phyloP scores from a whole-genome alignment of 53 echinoderm and acorn worm genomes.

The Mesocentrotus franciscanus region DNA sequence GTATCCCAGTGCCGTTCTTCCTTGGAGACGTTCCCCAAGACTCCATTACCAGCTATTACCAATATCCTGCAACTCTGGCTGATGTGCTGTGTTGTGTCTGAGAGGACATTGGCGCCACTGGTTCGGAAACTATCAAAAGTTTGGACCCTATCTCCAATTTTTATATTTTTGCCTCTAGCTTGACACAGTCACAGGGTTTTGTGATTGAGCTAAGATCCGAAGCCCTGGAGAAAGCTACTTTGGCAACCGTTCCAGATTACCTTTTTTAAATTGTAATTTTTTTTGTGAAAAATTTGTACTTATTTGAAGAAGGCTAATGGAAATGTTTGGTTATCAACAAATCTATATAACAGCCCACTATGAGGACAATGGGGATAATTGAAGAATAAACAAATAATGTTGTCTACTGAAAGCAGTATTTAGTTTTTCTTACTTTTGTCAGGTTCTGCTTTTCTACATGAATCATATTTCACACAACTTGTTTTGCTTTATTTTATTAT shows the following conservation, averaged over 20 bases:
- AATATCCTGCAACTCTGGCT: conserved; percentile 21
- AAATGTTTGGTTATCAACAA: neutral
- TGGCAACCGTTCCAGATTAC: neutral
- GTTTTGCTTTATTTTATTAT: too few relatives aligned
- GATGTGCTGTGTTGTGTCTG: conserved; percentile 31
- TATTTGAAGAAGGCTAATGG: neutral
- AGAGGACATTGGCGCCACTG: conserved; percentile 3
- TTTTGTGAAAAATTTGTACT: neutral
- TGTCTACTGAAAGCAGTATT: neutral
- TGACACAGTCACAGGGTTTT: neutral
- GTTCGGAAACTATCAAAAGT: conserved; percentile 8
- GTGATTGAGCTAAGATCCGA: neutral
- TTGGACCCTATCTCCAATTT: neutral
- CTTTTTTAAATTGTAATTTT: neutral
- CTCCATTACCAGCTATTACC: conserved; percentile 51
- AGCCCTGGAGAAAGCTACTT: neutral
- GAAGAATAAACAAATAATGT: neutral
- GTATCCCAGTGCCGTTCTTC: neutral
- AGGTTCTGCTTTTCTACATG: too few relatives aligned
- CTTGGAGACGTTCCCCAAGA: conserved; percentile 27
- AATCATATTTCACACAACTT: too few relatives aligned
- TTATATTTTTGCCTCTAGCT: neutral
- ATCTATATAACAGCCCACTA: neutral
- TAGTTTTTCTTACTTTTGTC: too few relatives aligned
- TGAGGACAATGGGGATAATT: neutral